Evolutionary conservation across 2,888 invertebrate species (phyloP).

Genomic region (Pyrrhosoma nymphula): DNA sequence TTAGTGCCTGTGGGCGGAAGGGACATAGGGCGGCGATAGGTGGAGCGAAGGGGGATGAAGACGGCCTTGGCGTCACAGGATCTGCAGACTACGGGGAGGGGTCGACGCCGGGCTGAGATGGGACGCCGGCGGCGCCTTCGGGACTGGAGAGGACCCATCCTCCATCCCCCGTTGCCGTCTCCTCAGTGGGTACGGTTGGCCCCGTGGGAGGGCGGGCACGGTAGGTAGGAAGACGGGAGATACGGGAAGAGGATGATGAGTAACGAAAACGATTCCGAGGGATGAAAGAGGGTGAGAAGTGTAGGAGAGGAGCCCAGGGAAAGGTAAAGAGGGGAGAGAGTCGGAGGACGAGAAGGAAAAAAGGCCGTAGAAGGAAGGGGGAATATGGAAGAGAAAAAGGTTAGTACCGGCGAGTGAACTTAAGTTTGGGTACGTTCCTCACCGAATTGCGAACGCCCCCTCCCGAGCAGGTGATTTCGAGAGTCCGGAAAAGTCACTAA

Average conservation of each 20-base stretch:
- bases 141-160: neutral
- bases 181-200: neutral
- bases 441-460: neutral
- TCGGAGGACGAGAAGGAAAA: neutral
- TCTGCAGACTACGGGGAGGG: neutral
- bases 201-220: too few relatives aligned
- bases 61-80: neutral
- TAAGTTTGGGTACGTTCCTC: neutral
- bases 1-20: too few relatives aligned
- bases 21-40: neutral
- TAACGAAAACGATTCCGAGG: neutral
- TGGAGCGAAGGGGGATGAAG: neutral
- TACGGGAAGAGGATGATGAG: neutral
- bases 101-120: neutral
- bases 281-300: slow-evolving; percentile 3
- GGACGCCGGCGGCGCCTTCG: slow-evolving; percentile 52
- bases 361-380: neutral
- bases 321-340: neutral
- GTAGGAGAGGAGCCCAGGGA: neutral
- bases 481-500: neutral
- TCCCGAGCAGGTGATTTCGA: neutral
- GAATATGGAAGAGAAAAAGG: neutral
- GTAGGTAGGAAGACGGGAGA: neutral
- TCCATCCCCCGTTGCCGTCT: neutral
- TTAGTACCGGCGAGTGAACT: neutral